Conservation (phyloP, 2,797 vertebrate species). For the Cryptoblepharus egeriae region DNA sequence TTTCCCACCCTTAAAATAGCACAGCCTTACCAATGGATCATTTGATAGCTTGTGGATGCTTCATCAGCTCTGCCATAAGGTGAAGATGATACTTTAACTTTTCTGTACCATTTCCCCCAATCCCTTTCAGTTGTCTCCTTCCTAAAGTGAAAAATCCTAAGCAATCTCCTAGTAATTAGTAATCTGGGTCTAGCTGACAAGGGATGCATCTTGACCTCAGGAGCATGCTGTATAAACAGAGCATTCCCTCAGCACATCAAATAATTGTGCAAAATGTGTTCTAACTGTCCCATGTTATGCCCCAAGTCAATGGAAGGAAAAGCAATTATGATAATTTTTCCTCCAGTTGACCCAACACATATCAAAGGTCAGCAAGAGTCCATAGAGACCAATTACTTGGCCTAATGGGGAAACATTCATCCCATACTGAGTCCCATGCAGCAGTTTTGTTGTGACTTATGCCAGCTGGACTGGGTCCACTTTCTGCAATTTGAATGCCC, state of each 20-base stretch:
- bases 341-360: not conserved
- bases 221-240: not conserved
- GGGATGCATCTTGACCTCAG: not conserved
- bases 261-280: not conserved
- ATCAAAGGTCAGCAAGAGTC: not conserved
- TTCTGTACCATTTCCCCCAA: not conserved
- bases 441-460: not conserved
- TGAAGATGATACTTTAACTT: not conserved
- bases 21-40: not conserved
- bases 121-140: not conserved
- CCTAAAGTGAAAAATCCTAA: not conserved
- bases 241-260: not conserved
- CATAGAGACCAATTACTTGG: slow-evolving; percentile 3
- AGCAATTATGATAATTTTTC: not conserved
- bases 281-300: not conserved
- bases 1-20: not conserved
- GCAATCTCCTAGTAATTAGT: not conserved
- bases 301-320: not conserved
- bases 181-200: not conserved
- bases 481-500: not conserved
- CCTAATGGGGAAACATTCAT: not conserved
- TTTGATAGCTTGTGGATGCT: not conserved
- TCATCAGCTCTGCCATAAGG: not conserved
- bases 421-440: not conserved
- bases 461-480: not conserved